Conservation (phyloP, 2,797 vertebrate species). For the Acrossocheilus wenchowensis region DNA sequence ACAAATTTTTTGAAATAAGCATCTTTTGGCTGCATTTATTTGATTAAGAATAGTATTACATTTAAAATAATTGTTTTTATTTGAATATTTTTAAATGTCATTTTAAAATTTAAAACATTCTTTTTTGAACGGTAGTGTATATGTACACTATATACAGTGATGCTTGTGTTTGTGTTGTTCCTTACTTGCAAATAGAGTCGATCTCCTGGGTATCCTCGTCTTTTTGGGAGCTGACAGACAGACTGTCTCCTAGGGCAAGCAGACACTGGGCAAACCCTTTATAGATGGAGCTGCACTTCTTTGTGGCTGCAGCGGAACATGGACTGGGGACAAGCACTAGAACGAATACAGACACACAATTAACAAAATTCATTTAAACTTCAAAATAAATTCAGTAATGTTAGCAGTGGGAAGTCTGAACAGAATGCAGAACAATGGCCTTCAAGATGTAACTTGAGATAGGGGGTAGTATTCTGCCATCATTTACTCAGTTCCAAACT, state of each 20-base stretch:
- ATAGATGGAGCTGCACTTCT: conserved; percentile 90
- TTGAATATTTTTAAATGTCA: not conserved
- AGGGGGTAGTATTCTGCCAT: not conserved
- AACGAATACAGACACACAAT: conserved; percentile 47
- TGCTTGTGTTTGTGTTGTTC: not conserved
- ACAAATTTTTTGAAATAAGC: not conserved
- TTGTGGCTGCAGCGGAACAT: conserved; percentile 73
- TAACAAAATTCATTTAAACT: not conserved
- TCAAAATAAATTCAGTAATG: not conserved
- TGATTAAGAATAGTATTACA: not conserved
- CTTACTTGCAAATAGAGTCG: conserved; percentile 93
- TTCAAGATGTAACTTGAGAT: not conserved
- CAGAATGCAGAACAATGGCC: conserved; percentile 12
- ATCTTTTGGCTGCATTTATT: too few relatives aligned
- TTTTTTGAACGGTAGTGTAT: not conserved
- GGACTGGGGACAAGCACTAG: conserved; percentile 76
- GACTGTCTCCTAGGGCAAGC: conserved; percentile 90
- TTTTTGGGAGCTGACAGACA: conserved; percentile 79
- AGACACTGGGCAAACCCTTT: conserved; percentile 93
- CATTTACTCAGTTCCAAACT: not conserved
- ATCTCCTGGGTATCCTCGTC: conserved; percentile 84
- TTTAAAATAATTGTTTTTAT: not conserved
- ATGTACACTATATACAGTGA: not conserved
- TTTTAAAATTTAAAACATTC: too few relatives aligned
- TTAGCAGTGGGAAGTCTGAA: not conserved